Evolutionary conservation across 1,140 invertebrate genomes (phyloP).

Genomic region (Drosophila prosaltans): DNA sequence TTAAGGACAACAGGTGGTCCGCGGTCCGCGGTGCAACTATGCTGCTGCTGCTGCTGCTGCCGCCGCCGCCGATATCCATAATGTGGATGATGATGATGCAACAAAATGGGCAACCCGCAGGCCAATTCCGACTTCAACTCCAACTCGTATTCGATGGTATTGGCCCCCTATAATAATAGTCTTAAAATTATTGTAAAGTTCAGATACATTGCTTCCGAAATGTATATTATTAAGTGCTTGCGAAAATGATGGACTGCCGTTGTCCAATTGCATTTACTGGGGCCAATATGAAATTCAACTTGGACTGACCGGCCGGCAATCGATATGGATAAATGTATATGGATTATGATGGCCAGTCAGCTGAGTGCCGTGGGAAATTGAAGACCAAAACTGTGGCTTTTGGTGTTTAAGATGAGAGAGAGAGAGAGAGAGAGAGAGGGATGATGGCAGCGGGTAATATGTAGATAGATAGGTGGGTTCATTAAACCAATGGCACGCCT

Average conservation of each 20-base stretch:
- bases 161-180: conserved; percentile 59
- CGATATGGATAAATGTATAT: conserved; percentile 1
- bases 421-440: background rate
- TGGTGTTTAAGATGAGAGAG: too few relatives aligned
- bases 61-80: conserved; percentile 7
- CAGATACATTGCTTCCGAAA: conserved; percentile 77
- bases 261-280: conserved; percentile 58
- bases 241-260: conserved; percentile 72
- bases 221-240: conserved; percentile 75
- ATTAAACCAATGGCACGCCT: conserved; percentile 70
- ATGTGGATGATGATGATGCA: conserved; percentile 40
- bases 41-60: conserved; percentile 19
- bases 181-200: conserved; percentile 76
- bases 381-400: conserved; percentile 14
- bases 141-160: conserved; percentile 23
- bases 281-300: conserved; percentile 21
- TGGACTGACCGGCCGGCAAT: conserved; percentile 5
- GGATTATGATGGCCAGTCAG: conserved; percentile 32
- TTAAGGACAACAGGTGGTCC: conserved; percentile 78
- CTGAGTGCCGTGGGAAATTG: conserved; percentile 65
- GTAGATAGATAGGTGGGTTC: conserved; percentile 48
- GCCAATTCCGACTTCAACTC: conserved; percentile 26
- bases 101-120: conserved; percentile 37
- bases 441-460: conserved; percentile 12
- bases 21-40: conserved; percentile 25